These are phyloP conservation scores for Leiothrix lutea DNA, from an alignment of 2,113 vertebrate species.

Conservation along the genomic window DNA sequence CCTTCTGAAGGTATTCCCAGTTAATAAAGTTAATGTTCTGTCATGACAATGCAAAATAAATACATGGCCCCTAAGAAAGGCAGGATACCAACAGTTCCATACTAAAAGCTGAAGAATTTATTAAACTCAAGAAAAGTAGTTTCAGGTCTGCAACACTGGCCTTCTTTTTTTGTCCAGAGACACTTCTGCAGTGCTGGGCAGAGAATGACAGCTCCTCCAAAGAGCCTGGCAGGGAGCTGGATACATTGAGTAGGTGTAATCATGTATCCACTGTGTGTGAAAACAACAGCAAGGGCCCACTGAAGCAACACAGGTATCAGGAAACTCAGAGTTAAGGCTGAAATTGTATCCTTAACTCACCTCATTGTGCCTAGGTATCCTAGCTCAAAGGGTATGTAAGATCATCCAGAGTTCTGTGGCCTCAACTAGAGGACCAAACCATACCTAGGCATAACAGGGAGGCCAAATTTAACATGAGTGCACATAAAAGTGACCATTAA, in stretches of 20 bases:
- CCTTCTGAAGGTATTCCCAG: neutral
- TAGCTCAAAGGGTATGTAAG: conserved; percentile 65
- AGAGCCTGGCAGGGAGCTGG: neutral
- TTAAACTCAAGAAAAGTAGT: neutral
- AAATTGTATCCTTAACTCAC: conserved; percentile 64
- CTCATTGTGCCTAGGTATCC: conserved; percentile 67
- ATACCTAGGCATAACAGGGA: conserved; percentile 69
- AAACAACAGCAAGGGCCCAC: neutral
- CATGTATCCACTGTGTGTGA: neutral
- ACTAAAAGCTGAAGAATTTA: neutral
- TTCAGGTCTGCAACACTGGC: neutral
- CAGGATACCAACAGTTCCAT: neutral
- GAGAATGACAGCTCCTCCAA: neutral
- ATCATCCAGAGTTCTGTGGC: conserved; percentile 63
- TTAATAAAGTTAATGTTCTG: neutral
- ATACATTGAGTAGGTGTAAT: neutral
- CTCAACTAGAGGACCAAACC: conserved; percentile 56
- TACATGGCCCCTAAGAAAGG: neutral
- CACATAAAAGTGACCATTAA: conserved; percentile 13
- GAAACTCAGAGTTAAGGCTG: conserved; percentile 64
- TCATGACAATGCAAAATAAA: neutral
- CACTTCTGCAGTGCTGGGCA: neutral
- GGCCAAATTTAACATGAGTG: conserved; percentile 55
- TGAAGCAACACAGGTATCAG: conserved; percentile 17
- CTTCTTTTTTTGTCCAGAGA: neutral